A percentile compares a stretch with the other conserved stretches of the same genome.
Evolutionary conservation across 2,113 vertebrate species (phyloP).

Genomic region (Helogale parvula): DNA sequence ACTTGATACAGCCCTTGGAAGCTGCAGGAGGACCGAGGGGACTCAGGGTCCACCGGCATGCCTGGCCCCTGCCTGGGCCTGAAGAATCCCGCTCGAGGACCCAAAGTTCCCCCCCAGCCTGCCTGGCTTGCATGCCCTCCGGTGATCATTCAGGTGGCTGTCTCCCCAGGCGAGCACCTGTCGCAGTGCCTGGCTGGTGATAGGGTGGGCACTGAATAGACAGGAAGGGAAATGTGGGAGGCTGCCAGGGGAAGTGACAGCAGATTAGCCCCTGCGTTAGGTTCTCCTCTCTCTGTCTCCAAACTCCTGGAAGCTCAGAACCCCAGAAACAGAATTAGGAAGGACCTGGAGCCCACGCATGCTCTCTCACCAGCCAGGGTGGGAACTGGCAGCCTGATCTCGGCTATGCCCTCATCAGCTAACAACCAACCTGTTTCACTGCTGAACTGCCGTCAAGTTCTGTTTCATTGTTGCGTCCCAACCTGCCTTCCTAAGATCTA

Average conservation of each 20-base stretch:
- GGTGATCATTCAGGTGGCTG: background rate
- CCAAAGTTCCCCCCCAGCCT: background rate
- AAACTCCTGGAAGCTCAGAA: background rate
- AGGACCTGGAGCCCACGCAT: background rate
- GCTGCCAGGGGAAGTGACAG: background rate
- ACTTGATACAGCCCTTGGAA: constrained; percentile 81
- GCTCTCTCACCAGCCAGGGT: background rate
- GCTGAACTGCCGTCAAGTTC: background rate
- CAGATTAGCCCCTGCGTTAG: background rate
- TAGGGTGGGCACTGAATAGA: background rate
- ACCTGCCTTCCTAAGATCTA: background rate
- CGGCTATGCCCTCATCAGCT: background rate
- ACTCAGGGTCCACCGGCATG: rapidly evolving
- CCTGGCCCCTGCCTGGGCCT: background rate
- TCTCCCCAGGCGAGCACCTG: background rate
- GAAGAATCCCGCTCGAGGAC: rapidly evolving
- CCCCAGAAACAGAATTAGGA: background rate
- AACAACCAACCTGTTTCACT: background rate
- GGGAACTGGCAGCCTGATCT: background rate
- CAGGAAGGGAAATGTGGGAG: background rate
- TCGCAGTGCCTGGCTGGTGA: background rate
- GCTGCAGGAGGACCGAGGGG: background rate
- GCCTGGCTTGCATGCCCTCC: background rate
- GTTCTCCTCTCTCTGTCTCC: background rate
- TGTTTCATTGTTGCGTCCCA: background rate